Percentiles rank a stretch among this genome's conserved stretches.
Conservation (phyloP, 2,888 invertebrate species). For the Lasiommata megera region DNA sequence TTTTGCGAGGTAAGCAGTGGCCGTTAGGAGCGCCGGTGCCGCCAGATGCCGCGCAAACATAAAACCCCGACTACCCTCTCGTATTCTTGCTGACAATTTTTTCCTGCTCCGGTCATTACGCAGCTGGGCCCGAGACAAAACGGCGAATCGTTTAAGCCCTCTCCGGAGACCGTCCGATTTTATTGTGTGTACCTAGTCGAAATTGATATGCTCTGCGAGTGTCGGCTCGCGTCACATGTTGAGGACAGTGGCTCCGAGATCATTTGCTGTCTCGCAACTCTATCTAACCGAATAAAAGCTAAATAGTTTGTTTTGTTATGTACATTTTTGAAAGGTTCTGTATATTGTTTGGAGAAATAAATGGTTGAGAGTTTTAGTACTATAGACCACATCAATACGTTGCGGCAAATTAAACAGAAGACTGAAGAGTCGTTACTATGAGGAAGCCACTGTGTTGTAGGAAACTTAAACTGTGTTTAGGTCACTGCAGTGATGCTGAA, state of each 20-base stretch:
- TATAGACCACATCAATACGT: no score
- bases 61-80: slow-evolving; percentile 79
- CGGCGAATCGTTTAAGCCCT: slow-evolving; percentile 82
- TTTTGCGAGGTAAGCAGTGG: slow-evolving; percentile 81
- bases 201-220: slow-evolving; percentile 78
- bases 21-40: slow-evolving; percentile 70
- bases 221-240: slow-evolving; percentile 42
- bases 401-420: no score
- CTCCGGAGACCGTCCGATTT: slow-evolving; percentile 80
- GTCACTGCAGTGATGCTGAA: no score
- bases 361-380: no score
- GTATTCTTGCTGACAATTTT: slow-evolving; percentile 82
- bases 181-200: slow-evolving; percentile 78
- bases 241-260: slow-evolving; percentile 34
- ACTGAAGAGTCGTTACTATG: no score
- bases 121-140: slow-evolving; percentile 81
- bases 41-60: slow-evolving; percentile 66
- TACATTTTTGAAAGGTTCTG: neutral
- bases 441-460: no score
- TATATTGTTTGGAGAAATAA: neutral
- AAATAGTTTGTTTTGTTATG: neutral
- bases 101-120: slow-evolving; percentile 80
- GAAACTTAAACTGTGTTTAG: no score
- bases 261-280: slow-evolving; percentile 54
- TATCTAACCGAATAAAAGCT: slow-evolving; percentile 11